These are phyloP conservation scores for Pachyseris speciosa DNA, from an alignment of 64 coral and sea anemone species.

Conservation along the genomic window DNA sequence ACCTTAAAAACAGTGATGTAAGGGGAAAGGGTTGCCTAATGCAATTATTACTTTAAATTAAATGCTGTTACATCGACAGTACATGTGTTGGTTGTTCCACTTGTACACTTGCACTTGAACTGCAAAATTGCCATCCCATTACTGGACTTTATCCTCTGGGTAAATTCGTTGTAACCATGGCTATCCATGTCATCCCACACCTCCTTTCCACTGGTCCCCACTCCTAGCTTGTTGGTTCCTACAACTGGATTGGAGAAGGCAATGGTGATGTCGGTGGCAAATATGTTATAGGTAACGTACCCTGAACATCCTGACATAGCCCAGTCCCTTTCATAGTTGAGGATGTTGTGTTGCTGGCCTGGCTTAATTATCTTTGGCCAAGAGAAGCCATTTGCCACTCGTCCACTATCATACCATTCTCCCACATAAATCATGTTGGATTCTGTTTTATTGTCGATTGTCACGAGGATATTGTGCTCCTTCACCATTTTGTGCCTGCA, in stretches of 20 bases:
- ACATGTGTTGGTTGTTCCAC: constrained; percentile 27
- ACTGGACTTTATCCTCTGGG: not conserved
- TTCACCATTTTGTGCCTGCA: constrained; percentile 51
- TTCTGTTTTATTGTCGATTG: constrained; percentile 6
- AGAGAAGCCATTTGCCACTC: constrained; percentile 11
- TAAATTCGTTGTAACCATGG: constrained; percentile 34
- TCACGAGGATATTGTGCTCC: constrained; percentile 8
- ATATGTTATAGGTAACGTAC: constrained; percentile 44
- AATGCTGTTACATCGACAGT: not conserved
- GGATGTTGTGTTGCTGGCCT: not conserved
- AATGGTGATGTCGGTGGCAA: constrained; percentile 46
- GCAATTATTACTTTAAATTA: not conserved
- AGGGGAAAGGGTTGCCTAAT: too few relatives aligned
- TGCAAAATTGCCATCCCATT: not conserved
- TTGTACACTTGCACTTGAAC: constrained; percentile 34
- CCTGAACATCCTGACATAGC: constrained; percentile 45
- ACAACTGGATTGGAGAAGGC: constrained; percentile 48
- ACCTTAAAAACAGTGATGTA: too few relatives aligned
- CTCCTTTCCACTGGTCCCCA: constrained; percentile 28
- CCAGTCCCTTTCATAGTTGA: constrained; percentile 57
- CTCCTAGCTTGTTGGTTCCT: constrained; percentile 59
- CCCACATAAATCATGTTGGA: constrained; percentile 22
- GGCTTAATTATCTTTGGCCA: constrained; percentile 35
- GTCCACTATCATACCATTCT: constrained; percentile 59
- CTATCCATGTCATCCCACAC: constrained; percentile 56